Evolutionary conservation across 2,888 invertebrate genomes (phyloP), one percentile per base, ranked within the genome.

Genomic region (Phania funesta): DNA sequence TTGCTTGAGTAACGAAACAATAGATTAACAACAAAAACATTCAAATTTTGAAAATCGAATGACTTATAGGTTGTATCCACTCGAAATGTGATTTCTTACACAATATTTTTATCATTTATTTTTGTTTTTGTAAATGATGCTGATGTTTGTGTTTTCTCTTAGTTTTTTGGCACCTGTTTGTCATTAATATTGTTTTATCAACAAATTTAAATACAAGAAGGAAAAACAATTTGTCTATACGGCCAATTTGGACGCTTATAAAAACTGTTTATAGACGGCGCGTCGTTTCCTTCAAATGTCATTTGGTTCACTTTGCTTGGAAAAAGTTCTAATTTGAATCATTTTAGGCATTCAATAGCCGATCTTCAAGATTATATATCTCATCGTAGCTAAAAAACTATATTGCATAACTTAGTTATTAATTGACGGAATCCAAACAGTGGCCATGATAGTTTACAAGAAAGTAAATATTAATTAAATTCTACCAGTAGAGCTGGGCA

Each of bases 91-190:
- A 64, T 48, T 58, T 41, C 62, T 44, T 18, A 20, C 24, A 56
- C n/a, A 78, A 41, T 62, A 64, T 64, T n/a, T n/a, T 29, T 71
- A 22, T 67, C 38, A 20, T 50, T 70, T 48, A 22, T 35, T 32
- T 8, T 60, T 9, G 13, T 68, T 29, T 32, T 56, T 1, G 16
- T 44, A 32, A 44, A 54, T 56, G 35, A 24, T 18, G 44, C 54
- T 54, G 9, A 24, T 70, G 32, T 41, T 65, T 71, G 8, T 13
- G 5, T 46, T 24, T 48, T 32, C 54, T 18, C 46, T 68, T 50
- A 16, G 9, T 4, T 68, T 54, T 71, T 56, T 44, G 78, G 64
- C 82, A 82, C 82, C 82, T 82, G 82, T 70, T 82, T 35, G 65
- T 50, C 78, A 82, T 82, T 78, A 78, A 82, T 82, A 70, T 65